phyloP scores from a whole-genome alignment of 2,888 invertebrate genomes.

The Heliconius aoede region DNA sequence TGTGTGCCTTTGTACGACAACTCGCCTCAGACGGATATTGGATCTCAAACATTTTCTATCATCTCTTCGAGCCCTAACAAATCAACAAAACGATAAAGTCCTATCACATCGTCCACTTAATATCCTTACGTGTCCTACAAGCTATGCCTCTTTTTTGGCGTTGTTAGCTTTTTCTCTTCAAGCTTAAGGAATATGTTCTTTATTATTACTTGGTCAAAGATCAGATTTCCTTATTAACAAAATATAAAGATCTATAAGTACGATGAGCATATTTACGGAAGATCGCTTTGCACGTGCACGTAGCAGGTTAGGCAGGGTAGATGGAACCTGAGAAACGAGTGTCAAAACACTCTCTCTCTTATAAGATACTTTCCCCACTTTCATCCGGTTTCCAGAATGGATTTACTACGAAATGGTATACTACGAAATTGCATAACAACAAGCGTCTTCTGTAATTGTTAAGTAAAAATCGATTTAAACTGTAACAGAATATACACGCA shows the following conservation, averaged over 20 bases:
- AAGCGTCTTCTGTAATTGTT: neutral
- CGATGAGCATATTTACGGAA: too few relatives aligned
- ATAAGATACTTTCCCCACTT: too few relatives aligned
- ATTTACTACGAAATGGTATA: neutral
- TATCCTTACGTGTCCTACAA: slow-evolving; percentile 14
- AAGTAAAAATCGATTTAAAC: slow-evolving; percentile 15
- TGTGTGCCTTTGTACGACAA: too few relatives aligned
- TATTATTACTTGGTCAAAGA: neutral
- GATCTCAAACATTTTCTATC: neutral
- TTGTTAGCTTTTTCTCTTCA: neutral
- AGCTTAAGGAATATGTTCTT: neutral
- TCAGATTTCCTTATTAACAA: neutral
- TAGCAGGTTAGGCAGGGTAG: too few relatives aligned
- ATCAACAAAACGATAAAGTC: slow-evolving; percentile 21
- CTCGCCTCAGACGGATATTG: too few relatives aligned
- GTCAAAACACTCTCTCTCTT: too few relatives aligned
- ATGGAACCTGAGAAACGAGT: too few relatives aligned
- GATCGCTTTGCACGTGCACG: too few relatives aligned
- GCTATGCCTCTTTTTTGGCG: slow-evolving; percentile 10
- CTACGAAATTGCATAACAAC: neutral
- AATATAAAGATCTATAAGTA: too few relatives aligned
- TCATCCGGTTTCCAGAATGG: too few relatives aligned
- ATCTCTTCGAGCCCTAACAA: neutral
- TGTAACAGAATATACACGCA: slow-evolving; percentile 4
- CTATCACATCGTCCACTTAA: slow-evolving; percentile 14